Base-by-base conservation (phyloP, 2,113 vertebrate genomes). In the Etheostoma spectabile region DNA sequence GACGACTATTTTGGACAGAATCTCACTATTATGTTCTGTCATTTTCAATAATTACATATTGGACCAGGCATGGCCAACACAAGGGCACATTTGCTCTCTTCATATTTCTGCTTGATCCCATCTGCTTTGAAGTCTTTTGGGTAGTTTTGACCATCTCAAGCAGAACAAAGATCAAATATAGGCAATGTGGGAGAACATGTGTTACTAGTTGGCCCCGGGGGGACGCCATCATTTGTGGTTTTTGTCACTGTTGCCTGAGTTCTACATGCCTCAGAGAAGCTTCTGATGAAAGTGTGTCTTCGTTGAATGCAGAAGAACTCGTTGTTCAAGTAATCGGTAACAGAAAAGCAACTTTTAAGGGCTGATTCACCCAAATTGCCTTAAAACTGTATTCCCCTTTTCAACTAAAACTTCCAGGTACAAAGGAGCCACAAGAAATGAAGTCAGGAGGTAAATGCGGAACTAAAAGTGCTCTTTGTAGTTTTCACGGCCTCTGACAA, bases 151-250 rank as follows among this genome's bases (percentile, higher is more conserved):
- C 10, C 38, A 62, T 76, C 51, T 65, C 24, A 76, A 55, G 52
- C 21, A n/a, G 57, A 59, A 75, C 42, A 86, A 68, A 71, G 80
- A 88, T 75, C 63, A 71, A 60, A 68, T 62, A 63, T 24, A 56
- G 56, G 65, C 79, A 76, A 75, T 46, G 46, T 75, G 63, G 38
- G 79, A 69, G 62, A 72, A 35, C 6, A 22, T 74, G 72, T 55
- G 59, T 66, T 62, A 33, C 33, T 78, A 49, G 79, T 75, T 62
- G 49, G 71, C 46, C 77, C 19, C 74, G 16, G 74, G 79, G 60
- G 78, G 56, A 33, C 49, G 10, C 55, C 53, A 67, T 70, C 59
- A 46, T 76, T 79, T 79, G 48, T 86, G 77, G 33, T 66, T 74
- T 57, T 70, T 79, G 53, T 76, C 69, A 24, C 45, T 77, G 57